Conservation (phyloP, 2,888 invertebrate species). For the Sialis fuliginosa region DNA sequence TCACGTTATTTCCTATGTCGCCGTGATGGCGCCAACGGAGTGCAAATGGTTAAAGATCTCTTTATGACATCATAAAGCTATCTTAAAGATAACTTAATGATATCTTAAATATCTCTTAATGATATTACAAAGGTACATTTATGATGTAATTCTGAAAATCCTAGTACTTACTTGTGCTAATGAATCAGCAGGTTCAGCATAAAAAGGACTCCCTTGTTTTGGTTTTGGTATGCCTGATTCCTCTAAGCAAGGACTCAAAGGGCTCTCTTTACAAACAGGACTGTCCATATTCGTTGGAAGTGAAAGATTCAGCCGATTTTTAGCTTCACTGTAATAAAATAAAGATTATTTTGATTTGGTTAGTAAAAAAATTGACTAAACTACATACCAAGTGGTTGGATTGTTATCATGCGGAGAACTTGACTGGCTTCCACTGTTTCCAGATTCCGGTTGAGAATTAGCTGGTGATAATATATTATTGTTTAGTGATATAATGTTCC, state of each 20-base stretch:
- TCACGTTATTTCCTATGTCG: no score
- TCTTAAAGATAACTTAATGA: no score
- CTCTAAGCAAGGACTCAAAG: not conserved
- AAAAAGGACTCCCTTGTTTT: conserved; percentile 72
- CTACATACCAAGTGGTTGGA: not conserved
- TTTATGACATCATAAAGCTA: no score
- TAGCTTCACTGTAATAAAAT: conserved; percentile 1
- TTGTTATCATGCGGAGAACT: conserved; percentile 15
- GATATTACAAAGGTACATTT: no score
- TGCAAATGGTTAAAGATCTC: no score
- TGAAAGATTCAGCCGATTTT: not conserved
- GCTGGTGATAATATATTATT: conserved; percentile 28
- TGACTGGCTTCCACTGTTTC: conserved; percentile 16
- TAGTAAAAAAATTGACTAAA: no score
- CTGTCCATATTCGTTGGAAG: not conserved
- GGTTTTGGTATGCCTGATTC: conserved; percentile 14
- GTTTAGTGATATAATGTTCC: conserved; percentile 37
- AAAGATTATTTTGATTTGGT: no score
- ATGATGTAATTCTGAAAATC: no score
- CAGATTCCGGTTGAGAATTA: conserved; percentile 15
- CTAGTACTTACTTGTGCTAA: conserved; percentile 34
- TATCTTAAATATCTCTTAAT: no score
- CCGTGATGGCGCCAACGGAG: no score
- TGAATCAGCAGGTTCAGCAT: conserved; percentile 79
- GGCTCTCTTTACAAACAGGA: not conserved